Evolutionary conservation across 2,888 invertebrate species (phyloP), one percentile per base, ranked within the genome.

Genomic region (Amblyjoppa proteus): DNA sequence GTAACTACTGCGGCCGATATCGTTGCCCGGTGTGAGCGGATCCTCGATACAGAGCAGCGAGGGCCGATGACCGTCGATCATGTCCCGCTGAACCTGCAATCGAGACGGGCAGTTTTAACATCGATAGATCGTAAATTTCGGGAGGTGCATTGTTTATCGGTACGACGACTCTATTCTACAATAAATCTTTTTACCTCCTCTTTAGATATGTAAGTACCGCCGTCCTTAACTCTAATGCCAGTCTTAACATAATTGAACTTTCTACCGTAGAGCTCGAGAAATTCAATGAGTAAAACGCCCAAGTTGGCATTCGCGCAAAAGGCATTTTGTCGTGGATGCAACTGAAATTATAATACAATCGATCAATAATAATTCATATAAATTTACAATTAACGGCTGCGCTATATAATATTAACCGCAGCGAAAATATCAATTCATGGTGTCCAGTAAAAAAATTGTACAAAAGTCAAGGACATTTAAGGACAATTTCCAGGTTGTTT

Each of bases 11-110:
- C 99, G 96, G 9, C 99, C 99, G 94, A 99, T 99, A 94, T 99
- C 99, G 94, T 99, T 99, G 88, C 97, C 98, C 20, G 98, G 96
- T 87, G 98, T 98, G 64, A 99, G 95, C 31, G 99, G 99, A 95
- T 99, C 99, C 95, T 99, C 99, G 90, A 99, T 99, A 94, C 99
- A 99, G 88, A 99, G 95, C 93, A 99, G 95, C 87, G 99, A 98
- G 31, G 98, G 98, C 70, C 99, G 95, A 94, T 99, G 98, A 0
- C 99, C 99, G 94, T 98, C 98, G 89, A 97, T 97, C 98, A 99
- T 98, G 92, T 98, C 98, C 94, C 97, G 96, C 94, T 98, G 98
- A 93, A 98, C 96, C 95, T 95, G 85, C 68, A 88, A 70, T 31
- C 64, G 75, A 75, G n/a, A 49, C 31, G 16, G 16, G 16, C 25